Evolutionary conservation across 35 echinoderm and acorn worm genomes (phyloP).

Genomic region (Anneissia japonica): DNA sequence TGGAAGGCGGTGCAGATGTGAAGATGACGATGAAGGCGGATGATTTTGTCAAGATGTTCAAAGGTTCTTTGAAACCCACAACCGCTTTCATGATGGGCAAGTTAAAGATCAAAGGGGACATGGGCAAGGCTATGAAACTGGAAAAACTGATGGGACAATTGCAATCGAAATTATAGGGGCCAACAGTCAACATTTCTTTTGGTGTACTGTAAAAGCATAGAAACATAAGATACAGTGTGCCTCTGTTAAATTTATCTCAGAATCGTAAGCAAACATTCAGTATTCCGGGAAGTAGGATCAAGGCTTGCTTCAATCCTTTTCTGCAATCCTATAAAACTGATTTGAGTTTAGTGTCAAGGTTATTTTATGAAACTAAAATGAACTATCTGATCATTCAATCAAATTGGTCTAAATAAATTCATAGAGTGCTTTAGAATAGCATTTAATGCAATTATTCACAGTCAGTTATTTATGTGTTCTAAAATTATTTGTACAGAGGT

Average conservation of each 20-base stretch:
- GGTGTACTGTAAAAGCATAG: not conserved
- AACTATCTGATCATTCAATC: too few species aligned
- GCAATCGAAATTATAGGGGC: slow-evolving; percentile 57
- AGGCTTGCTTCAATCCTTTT: too few species aligned
- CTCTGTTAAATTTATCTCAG: not conserved
- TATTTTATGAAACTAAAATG: too few species aligned
- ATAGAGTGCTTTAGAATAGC: too few species aligned
- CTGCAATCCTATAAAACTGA: too few species aligned
- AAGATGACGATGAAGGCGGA: slow-evolving; percentile 63
- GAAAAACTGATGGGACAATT: slow-evolving; percentile 79
- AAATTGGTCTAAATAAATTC: too few species aligned
- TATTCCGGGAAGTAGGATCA: too few species aligned
- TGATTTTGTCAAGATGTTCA: slow-evolving; percentile 94
- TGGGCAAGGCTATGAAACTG: slow-evolving; percentile 94
- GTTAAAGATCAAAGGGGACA: slow-evolving; percentile 94
- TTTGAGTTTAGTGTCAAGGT: too few species aligned
- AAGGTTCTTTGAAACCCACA: slow-evolving; percentile 76
- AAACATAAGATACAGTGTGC: not conserved
- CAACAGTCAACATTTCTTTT: not conserved
- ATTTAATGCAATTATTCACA: too few species aligned
- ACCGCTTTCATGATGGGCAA: slow-evolving; percentile 94
- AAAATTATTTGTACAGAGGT: too few species aligned
- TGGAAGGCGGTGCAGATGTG: slow-evolving; percentile 42
- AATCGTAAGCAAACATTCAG: too few species aligned
- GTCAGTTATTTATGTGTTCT: too few species aligned